Evolutionary conservation across 2,888 invertebrate species (phyloP), one percentile per base, ranked within the genome.

Genomic region (Nasonia oneida): DNA sequence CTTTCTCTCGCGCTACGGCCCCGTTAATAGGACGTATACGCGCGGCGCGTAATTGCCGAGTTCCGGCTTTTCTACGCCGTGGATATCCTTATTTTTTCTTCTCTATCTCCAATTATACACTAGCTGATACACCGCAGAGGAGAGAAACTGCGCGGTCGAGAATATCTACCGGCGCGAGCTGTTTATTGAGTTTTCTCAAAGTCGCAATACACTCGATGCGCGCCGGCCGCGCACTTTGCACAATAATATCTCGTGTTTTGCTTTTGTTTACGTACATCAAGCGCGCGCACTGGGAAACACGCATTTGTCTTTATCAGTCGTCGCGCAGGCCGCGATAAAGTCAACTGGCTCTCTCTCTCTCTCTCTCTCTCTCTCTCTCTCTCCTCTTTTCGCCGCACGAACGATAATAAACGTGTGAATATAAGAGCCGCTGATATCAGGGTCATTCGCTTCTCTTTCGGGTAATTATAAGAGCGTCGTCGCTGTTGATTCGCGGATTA

Each of bases 261-360:
- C 74, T 84, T 74, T 84, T 84, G 75, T 84, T 84, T 84, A 53
- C 57, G 47, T 67, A 23, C 67, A 23, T 70, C 23, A 33, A 73
- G 14, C 29, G 8, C 76, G 14, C 29, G 8, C 76, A n/a, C 67
- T 75, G 47, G 67, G 74, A 84, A 80, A 53, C 53, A 75, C 79
- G 75, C 64, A 70, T 75, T 80, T 12, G 15, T 29, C 74, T 73
- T 85, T 78, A 81, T 81, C 85, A 80, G 74, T 50, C 42, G 47
- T 12, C 57, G 39, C n/a, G 39, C 39, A 18, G 10, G 42, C n/a
- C 42, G 42, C 42, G 73, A 73, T 47, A 67, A 67, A 64, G 64
- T 12, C 10, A 67, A 8, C n/a, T 61, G 18, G 15, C 53, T 18
- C 15, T 61, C 6, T 61, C 57, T 29, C 29, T 29, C 29, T 61